Evolutionary conservation across 2,888 invertebrate genomes (phyloP).

Genomic region (Cantharis rufa): DNA sequence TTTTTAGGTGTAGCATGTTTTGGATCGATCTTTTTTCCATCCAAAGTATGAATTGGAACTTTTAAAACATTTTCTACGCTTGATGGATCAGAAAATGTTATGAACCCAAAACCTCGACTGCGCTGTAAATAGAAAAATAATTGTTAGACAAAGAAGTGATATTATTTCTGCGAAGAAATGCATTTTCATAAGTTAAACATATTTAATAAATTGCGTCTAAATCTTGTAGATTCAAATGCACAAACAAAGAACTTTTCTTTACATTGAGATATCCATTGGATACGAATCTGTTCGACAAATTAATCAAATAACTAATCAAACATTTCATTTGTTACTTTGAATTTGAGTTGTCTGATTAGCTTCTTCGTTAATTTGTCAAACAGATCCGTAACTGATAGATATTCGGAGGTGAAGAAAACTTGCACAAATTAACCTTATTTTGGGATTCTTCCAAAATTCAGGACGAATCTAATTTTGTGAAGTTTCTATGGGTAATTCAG

Average conservation of each 20-base stretch:
- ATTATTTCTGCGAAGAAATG: not conserved
- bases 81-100: conserved; percentile 88
- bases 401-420: too few species aligned
- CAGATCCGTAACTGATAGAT: too few species aligned
- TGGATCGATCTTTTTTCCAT: conserved; percentile 93
- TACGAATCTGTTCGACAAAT: too few species aligned
- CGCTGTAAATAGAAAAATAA: conserved; percentile 66
- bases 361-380: too few species aligned
- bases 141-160: not conserved
- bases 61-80: conserved; percentile 90
- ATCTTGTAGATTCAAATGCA: too few species aligned
- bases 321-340: too few species aligned
- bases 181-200: not conserved
- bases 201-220: too few species aligned
- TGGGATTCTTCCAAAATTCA: not conserved
- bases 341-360: too few species aligned
- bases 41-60: conserved; percentile 86
- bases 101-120: conserved; percentile 93
- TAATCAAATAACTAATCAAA: too few species aligned
- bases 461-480: too few species aligned
- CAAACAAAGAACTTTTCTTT: too few species aligned
- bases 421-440: not conserved
- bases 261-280: too few species aligned
- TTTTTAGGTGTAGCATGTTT: conserved; percentile 93
- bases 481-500: not conserved